Evolutionary conservation across 92 coral and sea anemone genomes (phyloP).

Genomic region (Desmophyllum pertusum): DNA sequence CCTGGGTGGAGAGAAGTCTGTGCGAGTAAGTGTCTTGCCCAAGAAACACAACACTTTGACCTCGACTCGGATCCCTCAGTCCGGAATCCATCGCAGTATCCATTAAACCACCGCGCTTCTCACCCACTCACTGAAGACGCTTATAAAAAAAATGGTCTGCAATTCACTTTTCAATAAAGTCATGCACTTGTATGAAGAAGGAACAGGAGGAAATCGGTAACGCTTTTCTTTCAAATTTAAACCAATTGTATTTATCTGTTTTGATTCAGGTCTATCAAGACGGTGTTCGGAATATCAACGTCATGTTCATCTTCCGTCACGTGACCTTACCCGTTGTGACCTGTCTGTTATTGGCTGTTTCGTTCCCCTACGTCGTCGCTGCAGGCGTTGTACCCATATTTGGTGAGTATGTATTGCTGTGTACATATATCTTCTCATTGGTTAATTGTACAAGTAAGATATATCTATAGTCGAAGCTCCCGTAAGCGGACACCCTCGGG

Average conservation of each 20-base stretch:
- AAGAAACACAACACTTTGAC: no score
- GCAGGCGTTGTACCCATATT: conserved; percentile 86
- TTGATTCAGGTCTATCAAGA: conserved; percentile 84
- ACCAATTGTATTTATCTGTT: background rate
- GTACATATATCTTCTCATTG: background rate
- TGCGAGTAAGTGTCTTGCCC: no score
- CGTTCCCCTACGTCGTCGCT: conserved; percentile 91
- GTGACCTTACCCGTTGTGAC: conserved; percentile 88
- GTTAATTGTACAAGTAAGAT: no score
- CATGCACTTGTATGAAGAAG: background rate
- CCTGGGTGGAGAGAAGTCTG: no score
- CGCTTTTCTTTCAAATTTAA: background rate
- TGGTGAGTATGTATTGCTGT: conserved; percentile 59
- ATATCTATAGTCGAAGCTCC: no score
- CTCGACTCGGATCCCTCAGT: no score
- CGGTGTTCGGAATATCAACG: conserved; percentile 89
- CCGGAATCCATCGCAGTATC: no score
- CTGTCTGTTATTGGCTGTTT: conserved; percentile 80
- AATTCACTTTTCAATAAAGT: no score
- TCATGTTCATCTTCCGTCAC: conserved; percentile 75
- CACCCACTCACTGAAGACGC: no score
- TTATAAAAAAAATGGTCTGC: no score
- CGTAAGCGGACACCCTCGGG: no score
- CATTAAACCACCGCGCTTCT: no score
- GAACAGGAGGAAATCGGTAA: background rate